Evolutionary conservation across 1,140 invertebrate genomes (phyloP), one percentile per base, ranked within the genome.

Genomic region (Sinella curviseta): DNA sequence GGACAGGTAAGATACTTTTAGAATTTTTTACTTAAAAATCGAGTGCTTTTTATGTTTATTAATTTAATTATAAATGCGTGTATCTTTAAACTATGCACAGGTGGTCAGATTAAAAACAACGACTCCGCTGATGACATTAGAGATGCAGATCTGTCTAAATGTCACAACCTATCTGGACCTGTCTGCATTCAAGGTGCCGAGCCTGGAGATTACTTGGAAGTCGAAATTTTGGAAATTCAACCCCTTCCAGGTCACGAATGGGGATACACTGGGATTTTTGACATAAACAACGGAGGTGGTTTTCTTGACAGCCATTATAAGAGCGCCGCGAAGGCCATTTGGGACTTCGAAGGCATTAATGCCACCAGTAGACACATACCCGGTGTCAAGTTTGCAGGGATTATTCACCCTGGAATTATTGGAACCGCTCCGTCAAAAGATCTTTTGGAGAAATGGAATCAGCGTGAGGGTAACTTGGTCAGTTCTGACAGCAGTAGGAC

Each of bases 321-420:
- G 17, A 57, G 55, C 30, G 33, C 77, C 0, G 30, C 70, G 30
- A 82, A 82, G 34, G 82, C 77, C 17, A 74, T 82, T 75, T 82
- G 82, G 82, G 65, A 82, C 30, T 81, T 82, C 57, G 65, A 79
- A 31, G 82, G 82, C 17, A 82, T 82, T 76, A 81, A 82, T 34
- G 77, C 79, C 0, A 34, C 79, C 0, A 81, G 79, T 75, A 28
- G 82, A n/a, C 82, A 82, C 34, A 81, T 82, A 70, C 82, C 82
- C 2, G 79, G 82, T 0, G 77, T 82, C 0, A 75, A 74, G 26
- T 81, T 81, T 76, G 78, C 70, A 12, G 81, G 81, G 4, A 28
- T 82, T 30, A 80, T 77, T 35, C 81, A 82, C 65, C 78, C 81
- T 0, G 81, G 81, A 24, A 36, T 82, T 16, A 80, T 82, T 39